Percentiles rank a stretch among this genome's conserved stretches.
Conservation (phyloP, 2,797 vertebrate species). For the Sciaenops ocellatus region DNA sequence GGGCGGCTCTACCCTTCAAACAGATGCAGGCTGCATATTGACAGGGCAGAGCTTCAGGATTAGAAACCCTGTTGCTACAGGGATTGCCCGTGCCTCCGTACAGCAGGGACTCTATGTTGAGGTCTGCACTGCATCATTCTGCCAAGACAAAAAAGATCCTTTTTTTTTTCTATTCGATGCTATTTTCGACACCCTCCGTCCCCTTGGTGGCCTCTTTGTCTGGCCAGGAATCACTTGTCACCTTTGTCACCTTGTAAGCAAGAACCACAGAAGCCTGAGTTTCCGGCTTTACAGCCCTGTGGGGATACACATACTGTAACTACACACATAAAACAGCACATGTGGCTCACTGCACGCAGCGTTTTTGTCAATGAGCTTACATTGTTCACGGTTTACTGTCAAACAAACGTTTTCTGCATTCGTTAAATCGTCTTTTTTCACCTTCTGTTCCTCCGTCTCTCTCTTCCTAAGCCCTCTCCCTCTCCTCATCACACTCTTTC, state of each 20-base stretch:
- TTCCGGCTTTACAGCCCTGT: constrained; percentile 26
- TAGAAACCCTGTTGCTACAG: constrained; percentile 55
- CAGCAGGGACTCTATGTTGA: constrained; percentile 56
- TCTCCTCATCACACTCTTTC: constrained; percentile 49
- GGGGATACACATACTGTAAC: constrained; percentile 20
- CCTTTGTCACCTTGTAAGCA: constrained; percentile 73
- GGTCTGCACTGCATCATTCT: constrained; percentile 73
- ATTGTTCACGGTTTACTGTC: constrained; percentile 19
- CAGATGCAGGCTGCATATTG: constrained; percentile 41
- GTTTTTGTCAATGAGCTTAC: constrained; percentile 10
- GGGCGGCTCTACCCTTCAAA: constrained; percentile 44
- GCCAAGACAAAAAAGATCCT: constrained; percentile 61
- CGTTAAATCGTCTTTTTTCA: constrained; percentile 41
- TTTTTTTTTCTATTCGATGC: constrained; percentile 60
- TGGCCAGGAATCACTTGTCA: constrained; percentile 73
- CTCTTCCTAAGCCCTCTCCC: constrained; percentile 27
- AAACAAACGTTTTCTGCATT: constrained; percentile 28
- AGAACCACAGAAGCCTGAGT: constrained; percentile 32
- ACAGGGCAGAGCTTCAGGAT: constrained; percentile 47
- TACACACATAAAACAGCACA: constrained; percentile 8
- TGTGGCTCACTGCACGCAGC: constrained; percentile 7
- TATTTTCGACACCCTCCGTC: constrained; percentile 67
- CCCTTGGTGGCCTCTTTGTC: constrained; percentile 72
- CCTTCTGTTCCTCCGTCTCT: constrained; percentile 48
- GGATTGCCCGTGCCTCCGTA: constrained; percentile 66